Conservation (phyloP, 2,797 vertebrate genomes). For the Eremophila alpestris region DNA sequence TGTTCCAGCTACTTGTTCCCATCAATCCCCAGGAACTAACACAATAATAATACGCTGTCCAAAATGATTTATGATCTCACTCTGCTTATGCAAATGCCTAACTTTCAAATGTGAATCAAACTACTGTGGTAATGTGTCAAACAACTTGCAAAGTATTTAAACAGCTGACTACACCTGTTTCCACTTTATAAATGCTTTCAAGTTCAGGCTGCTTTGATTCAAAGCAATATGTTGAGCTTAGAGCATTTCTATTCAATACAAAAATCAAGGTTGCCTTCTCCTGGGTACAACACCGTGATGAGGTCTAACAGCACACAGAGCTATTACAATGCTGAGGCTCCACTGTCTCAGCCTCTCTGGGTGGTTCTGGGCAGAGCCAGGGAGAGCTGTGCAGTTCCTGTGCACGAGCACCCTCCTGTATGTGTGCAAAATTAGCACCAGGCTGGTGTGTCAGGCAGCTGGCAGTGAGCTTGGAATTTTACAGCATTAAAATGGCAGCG, state of each 20-base stretch:
- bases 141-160: constrained; percentile 70
- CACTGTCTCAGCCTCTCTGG: not conserved
- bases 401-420: not conserved
- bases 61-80: constrained; percentile 80
- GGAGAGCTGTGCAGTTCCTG: not conserved
- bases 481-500: not conserved
- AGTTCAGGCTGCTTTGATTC: constrained; percentile 68
- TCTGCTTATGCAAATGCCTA: constrained; percentile 71
- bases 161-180: constrained; percentile 79
- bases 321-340: not conserved
- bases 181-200: constrained; percentile 76
- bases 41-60: constrained; percentile 63
- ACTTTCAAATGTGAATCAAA: constrained; percentile 72
- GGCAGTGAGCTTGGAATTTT: not conserved
- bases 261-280: constrained; percentile 59
- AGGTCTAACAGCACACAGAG: not conserved
- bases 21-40: constrained; percentile 50
- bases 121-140: constrained; percentile 74
- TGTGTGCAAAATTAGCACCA: not conserved
- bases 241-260: constrained; percentile 58
- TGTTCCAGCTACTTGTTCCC: constrained; percentile 59
- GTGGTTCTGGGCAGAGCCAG: not conserved
- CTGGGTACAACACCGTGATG: not conserved
- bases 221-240: constrained; percentile 67
- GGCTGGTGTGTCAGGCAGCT: not conserved